Conservation (phyloP, 2,888 invertebrate species). For the Atrina japonica region DNA sequence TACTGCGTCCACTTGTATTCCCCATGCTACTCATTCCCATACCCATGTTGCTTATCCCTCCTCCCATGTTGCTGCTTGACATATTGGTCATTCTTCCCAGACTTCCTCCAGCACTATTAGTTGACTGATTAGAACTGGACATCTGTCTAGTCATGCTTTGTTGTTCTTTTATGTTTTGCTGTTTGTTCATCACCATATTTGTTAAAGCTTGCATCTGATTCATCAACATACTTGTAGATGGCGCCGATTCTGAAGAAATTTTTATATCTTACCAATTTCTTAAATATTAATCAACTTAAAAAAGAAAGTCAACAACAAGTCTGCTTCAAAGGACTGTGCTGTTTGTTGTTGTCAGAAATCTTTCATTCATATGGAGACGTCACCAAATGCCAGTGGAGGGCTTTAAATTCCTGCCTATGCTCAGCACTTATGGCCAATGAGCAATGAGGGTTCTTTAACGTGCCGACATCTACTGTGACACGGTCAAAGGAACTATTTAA, state of each 20-base stretch:
- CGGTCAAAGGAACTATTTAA: too few species aligned
- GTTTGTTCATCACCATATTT: conserved; percentile 26
- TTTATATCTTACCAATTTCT: too few species aligned
- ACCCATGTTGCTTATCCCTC: conserved; percentile 4
- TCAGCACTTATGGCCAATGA: too few species aligned
- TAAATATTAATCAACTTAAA: too few species aligned
- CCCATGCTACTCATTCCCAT: conserved; percentile 8
- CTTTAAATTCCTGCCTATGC: too few species aligned
- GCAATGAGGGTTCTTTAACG: too few species aligned
- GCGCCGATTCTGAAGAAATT: conserved; percentile 11
- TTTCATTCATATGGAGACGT: too few species aligned
- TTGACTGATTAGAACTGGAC: background rate
- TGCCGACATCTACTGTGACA: too few species aligned
- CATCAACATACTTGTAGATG: conserved; percentile 29
- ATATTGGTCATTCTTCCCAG: background rate
- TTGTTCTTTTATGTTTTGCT: conserved; percentile 22
- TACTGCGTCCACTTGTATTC: conserved; percentile 7
- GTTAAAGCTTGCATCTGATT: conserved; percentile 38
- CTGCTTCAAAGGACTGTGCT: too few species aligned
- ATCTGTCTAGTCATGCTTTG: conserved; percentile 15
- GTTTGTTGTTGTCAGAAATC: too few species aligned
- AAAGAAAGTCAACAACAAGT: too few species aligned
- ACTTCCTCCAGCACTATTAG: conserved; percentile 1
- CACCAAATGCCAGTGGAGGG: too few species aligned
- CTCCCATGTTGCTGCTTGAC: conserved; percentile 1